phyloP scores from a whole-genome alignment of 2,797 vertebrate genomes.

The Sphaeramia orbicularis region DNA sequence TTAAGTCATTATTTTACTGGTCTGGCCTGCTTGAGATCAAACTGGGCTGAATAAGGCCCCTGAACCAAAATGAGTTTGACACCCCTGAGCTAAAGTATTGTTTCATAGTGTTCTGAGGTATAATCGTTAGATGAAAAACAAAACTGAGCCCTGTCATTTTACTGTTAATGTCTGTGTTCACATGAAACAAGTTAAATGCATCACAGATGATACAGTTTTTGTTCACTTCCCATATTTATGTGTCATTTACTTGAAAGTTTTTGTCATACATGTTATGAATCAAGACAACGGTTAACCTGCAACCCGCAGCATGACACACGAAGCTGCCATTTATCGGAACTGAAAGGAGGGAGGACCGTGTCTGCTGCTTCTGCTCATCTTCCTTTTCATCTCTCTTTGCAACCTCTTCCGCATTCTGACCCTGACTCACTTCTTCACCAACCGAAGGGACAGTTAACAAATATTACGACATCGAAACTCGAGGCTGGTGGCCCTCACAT shows the following conservation, averaged over 20 bases:
- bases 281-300: slow-evolving; percentile 39
- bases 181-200: too few species aligned
- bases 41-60: too few species aligned
- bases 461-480: slow-evolving; percentile 83
- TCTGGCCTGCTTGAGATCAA: too few species aligned
- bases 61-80: too few species aligned
- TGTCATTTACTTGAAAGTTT: not conserved
- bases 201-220: not conserved
- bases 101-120: too few species aligned
- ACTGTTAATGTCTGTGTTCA: too few species aligned
- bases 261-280: slow-evolving; percentile 10
- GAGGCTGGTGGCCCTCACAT: slow-evolving; percentile 50
- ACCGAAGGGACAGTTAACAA: slow-evolving; percentile 57
- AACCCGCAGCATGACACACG: slow-evolving; percentile 41
- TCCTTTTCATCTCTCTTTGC: slow-evolving; percentile 67
- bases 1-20: too few species aligned
- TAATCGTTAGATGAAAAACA: too few species aligned
- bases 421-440: slow-evolving; percentile 76
- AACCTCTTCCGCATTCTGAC: slow-evolving; percentile 83
- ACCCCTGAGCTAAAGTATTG: too few species aligned
- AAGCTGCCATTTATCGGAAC: slow-evolving; percentile 62
- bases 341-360: slow-evolving; percentile 50
- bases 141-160: too few species aligned
- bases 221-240: slow-evolving; percentile 4
- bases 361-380: slow-evolving; percentile 51